Evolutionary conservation across 2,888 invertebrate species (phyloP).

Genomic region (Quadriops clusia): DNA sequence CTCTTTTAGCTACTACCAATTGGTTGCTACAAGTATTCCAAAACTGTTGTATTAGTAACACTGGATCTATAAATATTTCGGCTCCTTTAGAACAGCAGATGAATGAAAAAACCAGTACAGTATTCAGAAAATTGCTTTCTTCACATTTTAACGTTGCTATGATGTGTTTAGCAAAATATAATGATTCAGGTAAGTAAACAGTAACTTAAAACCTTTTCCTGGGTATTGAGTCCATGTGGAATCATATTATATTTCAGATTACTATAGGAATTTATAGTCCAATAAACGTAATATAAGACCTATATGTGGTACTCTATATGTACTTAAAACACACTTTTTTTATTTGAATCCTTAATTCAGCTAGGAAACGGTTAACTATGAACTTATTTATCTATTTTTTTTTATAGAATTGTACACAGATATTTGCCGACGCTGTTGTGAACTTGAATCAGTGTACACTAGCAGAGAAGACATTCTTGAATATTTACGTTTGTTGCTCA

Average conservation of each 20-base stretch:
- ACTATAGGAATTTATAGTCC: too few relatives aligned
- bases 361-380: too few relatives aligned
- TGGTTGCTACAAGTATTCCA: constrained; percentile 71
- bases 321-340: too few relatives aligned
- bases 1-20: constrained; percentile 67
- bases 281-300: too few relatives aligned
- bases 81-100: constrained; percentile 27
- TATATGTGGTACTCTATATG: too few relatives aligned
- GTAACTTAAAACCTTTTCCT: constrained; percentile 19
- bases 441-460: constrained; percentile 12
- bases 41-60: too few relatives aligned
- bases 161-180: constrained; percentile 72
- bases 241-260: too few relatives aligned
- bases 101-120: constrained; percentile 55
- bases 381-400: constrained; percentile 17
- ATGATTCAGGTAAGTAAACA: constrained; percentile 60
- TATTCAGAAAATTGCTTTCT: constrained; percentile 50
- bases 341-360: too few relatives aligned
- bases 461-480: constrained; percentile 44
- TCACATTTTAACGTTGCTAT: constrained; percentile 66
- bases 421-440: constrained; percentile 17
- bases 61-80: too few relatives aligned
- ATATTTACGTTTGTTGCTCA: constrained; percentile 47
- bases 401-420: constrained; percentile 50
- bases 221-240: too few relatives aligned